Evolutionary conservation across 1,140 invertebrate species (phyloP).

Genomic region (Campoletis sonorensis): DNA sequence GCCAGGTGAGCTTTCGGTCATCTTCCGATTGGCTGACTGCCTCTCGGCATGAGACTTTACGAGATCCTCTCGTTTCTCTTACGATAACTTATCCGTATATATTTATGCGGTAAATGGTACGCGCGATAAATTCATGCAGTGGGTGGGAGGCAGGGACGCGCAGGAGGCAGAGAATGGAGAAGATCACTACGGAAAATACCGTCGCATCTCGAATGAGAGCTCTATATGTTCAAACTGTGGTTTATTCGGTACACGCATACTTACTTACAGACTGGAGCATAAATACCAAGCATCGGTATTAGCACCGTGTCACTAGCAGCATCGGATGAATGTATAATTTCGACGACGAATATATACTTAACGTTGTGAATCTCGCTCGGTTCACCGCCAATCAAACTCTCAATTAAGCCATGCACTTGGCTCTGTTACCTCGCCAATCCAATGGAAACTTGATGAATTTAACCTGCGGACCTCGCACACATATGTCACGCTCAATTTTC

Average conservation of each 20-base stretch:
- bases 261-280: not conserved
- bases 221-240: not conserved
- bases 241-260: conserved; percentile 1
- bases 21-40: conserved; percentile 38
- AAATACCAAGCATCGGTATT: not conserved
- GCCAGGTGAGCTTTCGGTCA: conserved; percentile 40
- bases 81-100: not conserved
- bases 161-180: not conserved
- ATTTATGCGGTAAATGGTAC: conserved; percentile 9
- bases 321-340: conserved; percentile 33
- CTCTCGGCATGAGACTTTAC: conserved; percentile 18
- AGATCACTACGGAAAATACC: conserved; percentile 3
- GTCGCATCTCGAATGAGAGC: not conserved
- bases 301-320: not conserved
- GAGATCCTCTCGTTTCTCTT: conserved; percentile 31
- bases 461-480: not conserved
- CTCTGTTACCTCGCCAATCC: conserved; percentile 16
- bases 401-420: conserved; percentile 29
- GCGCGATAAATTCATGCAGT: conserved; percentile 16
- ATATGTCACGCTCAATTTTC: not conserved
- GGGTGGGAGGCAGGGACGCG: not conserved
- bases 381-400: conserved; percentile 38
- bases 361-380: conserved; percentile 12
- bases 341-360: conserved; percentile 14
- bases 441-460: conserved; percentile 24